Evolutionary conservation across 2,888 invertebrate species (phyloP).

Genomic region (Brachyptera putata): DNA sequence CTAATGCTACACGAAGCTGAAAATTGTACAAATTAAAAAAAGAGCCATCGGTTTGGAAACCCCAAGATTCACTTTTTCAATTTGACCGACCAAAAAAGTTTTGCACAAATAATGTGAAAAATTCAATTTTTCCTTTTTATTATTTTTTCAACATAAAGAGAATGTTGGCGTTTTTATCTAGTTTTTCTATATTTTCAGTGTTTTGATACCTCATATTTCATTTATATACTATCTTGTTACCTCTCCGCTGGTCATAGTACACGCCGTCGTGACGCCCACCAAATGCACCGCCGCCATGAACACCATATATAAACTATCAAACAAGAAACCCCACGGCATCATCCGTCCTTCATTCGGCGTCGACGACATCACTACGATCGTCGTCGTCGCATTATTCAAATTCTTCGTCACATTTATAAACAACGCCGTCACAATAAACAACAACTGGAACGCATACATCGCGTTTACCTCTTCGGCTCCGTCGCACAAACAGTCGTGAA

Average conservation of each 20-base stretch:
- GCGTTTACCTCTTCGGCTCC: background rate
- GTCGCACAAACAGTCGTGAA: conserved; percentile 10
- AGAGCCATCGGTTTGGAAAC: no score
- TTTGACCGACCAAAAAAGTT: no score
- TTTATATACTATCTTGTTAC: background rate
- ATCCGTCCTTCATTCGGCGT: background rate
- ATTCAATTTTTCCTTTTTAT: no score
- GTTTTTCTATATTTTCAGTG: no score
- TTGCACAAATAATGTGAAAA: no score
- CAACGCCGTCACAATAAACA: background rate
- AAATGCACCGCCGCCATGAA: background rate
- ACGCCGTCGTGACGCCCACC: background rate
- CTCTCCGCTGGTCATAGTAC: background rate
- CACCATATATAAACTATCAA: background rate
- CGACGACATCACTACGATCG: background rate
- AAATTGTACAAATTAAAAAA: no score
- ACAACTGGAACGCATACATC: background rate
- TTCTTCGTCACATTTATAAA: background rate
- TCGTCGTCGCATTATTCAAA: background rate
- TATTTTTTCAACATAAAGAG: no score
- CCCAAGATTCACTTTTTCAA: no score
- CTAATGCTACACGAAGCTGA: no score
- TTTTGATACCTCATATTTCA: no score
- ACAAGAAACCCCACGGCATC: background rate
- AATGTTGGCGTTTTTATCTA: no score